phyloP scores from a whole-genome alignment of 2,888 invertebrate species.

The Acleris cristana region DNA sequence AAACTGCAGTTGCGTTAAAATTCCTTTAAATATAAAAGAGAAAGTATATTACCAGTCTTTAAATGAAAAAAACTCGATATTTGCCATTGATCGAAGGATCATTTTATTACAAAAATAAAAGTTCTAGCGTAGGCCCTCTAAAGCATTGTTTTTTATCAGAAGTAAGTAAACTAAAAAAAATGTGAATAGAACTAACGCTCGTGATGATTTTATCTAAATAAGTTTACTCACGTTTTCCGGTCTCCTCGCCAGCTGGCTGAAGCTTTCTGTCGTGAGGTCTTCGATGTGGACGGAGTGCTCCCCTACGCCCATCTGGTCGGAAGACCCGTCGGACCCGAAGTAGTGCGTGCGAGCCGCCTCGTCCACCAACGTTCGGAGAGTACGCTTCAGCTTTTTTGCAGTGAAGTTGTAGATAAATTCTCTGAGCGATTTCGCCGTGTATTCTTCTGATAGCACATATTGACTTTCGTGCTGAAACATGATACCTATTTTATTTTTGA shows the following conservation, averaged over 20 bases:
- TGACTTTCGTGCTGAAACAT: conserved; percentile 87
- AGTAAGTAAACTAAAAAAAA: no score
- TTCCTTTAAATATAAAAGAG: no score
- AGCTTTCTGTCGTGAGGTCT: conserved; percentile 87
- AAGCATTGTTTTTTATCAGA: no score
- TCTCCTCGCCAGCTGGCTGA: conserved; percentile 85
- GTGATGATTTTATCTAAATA: not conserved
- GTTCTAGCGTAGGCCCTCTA: no score
- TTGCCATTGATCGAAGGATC: no score
- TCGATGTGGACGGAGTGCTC: conserved; percentile 77
- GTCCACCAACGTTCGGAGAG: conserved; percentile 66
- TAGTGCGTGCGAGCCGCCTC: conserved; percentile 72
- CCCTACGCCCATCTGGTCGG: conserved; percentile 46
- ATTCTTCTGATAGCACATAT: conserved; percentile 83
- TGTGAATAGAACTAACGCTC: no score
- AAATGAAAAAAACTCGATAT: no score
- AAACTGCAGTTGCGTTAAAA: no score
- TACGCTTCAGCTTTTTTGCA: conserved; percentile 61
- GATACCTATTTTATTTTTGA: conserved; percentile 37
- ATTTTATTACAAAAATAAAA: no score
- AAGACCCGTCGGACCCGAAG: conserved; percentile 59
- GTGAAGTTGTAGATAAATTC: conserved; percentile 84
- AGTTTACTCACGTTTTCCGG: conserved; percentile 80
- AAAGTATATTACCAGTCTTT: no score
- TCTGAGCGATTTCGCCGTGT: conserved; percentile 76